These are phyloP conservation scores for Andrena trimmerana DNA, from an alignment of 2,888 invertebrate species.

Conservation along the genomic window DNA sequence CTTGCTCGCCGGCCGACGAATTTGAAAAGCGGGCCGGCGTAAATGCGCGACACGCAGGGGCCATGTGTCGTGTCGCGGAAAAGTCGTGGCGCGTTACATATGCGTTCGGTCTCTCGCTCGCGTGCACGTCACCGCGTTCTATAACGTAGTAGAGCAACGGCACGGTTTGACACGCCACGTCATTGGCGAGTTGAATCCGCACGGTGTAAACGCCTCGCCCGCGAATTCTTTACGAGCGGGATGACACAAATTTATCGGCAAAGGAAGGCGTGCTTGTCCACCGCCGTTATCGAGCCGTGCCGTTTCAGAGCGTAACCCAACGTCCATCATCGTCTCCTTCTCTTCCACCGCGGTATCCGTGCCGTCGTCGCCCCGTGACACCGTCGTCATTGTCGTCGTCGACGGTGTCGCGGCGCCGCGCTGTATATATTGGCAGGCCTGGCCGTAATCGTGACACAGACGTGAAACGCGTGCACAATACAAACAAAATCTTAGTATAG, in stretches of 20 bases:
- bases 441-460: slow-evolving; percentile 41
- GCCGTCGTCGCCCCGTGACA: not conserved
- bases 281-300: slow-evolving; percentile 55
- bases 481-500: slow-evolving; percentile 52
- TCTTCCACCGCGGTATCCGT: slow-evolving; percentile 4
- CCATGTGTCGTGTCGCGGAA: slow-evolving; percentile 35
- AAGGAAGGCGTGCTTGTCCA: slow-evolving; percentile 51
- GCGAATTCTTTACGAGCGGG: slow-evolving; percentile 20
- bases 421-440: slow-evolving; percentile 47
- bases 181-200: slow-evolving; percentile 44
- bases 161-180: slow-evolving; percentile 60
- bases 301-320: slow-evolving; percentile 51
- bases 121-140: slow-evolving; percentile 37
- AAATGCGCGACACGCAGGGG: slow-evolving; percentile 16
- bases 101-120: slow-evolving; percentile 11
- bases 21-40: slow-evolving; percentile 1
- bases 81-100: slow-evolving; percentile 32
- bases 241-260: slow-evolving; percentile 42
- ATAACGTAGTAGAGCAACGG: slow-evolving; percentile 15
- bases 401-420: slow-evolving; percentile 22
- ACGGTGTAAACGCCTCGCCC: slow-evolving; percentile 29
- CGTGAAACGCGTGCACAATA: slow-evolving; percentile 45
- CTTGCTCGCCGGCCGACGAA: not conserved
- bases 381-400: not conserved
- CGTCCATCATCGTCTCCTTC: slow-evolving; percentile 21